These are phyloP conservation scores for Allacma fusca DNA, from an alignment of 2,888 invertebrate species.

Conservation along the genomic window DNA sequence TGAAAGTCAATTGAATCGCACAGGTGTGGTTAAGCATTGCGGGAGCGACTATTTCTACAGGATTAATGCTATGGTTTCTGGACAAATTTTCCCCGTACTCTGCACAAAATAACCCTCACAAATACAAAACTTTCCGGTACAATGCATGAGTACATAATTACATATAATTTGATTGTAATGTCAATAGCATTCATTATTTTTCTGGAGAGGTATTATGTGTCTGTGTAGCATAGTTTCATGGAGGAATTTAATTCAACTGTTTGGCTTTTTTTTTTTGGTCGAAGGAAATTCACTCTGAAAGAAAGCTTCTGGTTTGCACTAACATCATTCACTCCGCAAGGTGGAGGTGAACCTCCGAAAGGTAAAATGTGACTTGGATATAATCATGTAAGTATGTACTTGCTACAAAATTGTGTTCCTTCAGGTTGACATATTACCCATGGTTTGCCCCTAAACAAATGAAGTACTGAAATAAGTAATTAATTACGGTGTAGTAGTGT, in stretches of 20 bases:
- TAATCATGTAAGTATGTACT: constrained; percentile 29
- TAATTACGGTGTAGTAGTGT: too few relatives aligned
- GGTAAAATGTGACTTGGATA: too few relatives aligned
- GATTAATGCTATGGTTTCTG: constrained; percentile 86
- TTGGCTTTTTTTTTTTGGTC: constrained; percentile 51
- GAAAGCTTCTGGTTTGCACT: constrained; percentile 95
- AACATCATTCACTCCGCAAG: constrained; percentile 91
- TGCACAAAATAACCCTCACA: constrained; percentile 74
- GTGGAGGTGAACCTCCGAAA: constrained; percentile 89
- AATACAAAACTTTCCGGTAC: constrained; percentile 60
- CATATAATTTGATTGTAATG: too few relatives aligned
- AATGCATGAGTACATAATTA: too few relatives aligned
- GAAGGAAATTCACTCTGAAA: constrained; percentile 83
- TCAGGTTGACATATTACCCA: too few relatives aligned
- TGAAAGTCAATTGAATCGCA: too few relatives aligned
- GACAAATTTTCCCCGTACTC: constrained; percentile 91
- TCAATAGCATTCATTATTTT: too few relatives aligned
- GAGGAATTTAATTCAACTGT: constrained; percentile 4
- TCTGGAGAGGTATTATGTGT: too few relatives aligned
- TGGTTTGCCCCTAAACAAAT: too few relatives aligned
- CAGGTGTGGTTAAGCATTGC: constrained; percentile 70
- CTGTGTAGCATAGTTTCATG: too few relatives aligned
- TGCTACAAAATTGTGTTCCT: too few relatives aligned
- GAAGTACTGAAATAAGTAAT: too few relatives aligned
- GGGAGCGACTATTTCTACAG: constrained; percentile 81